These are phyloP conservation scores for Nephrotoma flavescens DNA, from an alignment of 2,888 invertebrate genomes.

Conservation along the genomic window DNA sequence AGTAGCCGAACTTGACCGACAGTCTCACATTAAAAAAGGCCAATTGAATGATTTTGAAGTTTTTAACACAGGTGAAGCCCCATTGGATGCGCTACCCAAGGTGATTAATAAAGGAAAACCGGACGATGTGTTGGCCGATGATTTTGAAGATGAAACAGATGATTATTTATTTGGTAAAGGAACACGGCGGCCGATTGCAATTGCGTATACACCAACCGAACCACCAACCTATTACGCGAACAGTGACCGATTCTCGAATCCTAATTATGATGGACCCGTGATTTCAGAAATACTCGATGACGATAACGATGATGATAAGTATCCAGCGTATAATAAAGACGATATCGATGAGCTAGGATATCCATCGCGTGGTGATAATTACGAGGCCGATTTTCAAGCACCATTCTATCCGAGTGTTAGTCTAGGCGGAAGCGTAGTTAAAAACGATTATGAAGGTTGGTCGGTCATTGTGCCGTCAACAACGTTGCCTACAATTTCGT, in stretches of 20 bases:
- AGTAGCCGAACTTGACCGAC: conserved; percentile 20
- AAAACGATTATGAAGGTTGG: conserved; percentile 38
- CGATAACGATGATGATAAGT: conserved; percentile 19
- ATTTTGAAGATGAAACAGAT: conserved; percentile 15
- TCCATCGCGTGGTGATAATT: conserved; percentile 25
- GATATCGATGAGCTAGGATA: conserved; percentile 8
- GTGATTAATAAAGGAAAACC: conserved; percentile 28
- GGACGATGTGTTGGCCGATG: conserved; percentile 14
- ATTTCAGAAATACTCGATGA: conserved; percentile 34
- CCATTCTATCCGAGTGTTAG: conserved; percentile 53
- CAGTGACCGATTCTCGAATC: conserved; percentile 28
- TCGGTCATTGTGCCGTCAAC: conserved; percentile 35
- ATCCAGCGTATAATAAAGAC: neutral
- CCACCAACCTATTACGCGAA: conserved; percentile 20
- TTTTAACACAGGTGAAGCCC: conserved; percentile 18
- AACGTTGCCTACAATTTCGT: conserved; percentile 4
- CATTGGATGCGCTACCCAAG: conserved; percentile 31
- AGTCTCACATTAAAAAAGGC: conserved; percentile 26
- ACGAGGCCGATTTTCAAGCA: conserved; percentile 44
- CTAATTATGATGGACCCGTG: conserved; percentile 34
- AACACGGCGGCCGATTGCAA: conserved; percentile 45
- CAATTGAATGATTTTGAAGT: conserved; percentile 17
- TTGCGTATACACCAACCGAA: conserved; percentile 47
- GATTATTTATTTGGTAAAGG: conserved; percentile 22
- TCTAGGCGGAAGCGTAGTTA: conserved; percentile 35